A percentile compares a stretch with the other conserved stretches of the same genome.
These are phyloP conservation scores for Yponomeuta cagnagella DNA, from an alignment of 2,888 invertebrate species.

Conservation along the genomic window DNA sequence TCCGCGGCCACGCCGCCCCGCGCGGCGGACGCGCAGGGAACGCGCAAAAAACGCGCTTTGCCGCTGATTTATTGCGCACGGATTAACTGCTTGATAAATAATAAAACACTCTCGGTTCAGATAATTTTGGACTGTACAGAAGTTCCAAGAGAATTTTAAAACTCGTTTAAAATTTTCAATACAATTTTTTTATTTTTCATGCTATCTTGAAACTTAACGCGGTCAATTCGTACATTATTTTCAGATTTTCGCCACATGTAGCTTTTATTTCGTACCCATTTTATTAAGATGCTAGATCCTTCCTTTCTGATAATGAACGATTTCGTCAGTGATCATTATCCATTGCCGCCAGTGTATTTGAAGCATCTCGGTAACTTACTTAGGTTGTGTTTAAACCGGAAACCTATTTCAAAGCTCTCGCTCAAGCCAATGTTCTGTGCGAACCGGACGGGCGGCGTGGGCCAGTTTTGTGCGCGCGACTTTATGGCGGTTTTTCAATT, in stretches of 20 bases:
- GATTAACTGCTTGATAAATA: conserved; percentile 56
- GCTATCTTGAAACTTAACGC: no score
- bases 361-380: no score
- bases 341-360: no score
- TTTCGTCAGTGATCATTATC: no score
- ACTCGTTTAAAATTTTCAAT: no score
- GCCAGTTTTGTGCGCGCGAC: conserved; percentile 27
- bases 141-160: not conserved
- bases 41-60: conserved; percentile 1
- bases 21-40: not conserved
- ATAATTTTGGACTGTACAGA: not conserved
- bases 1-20: conserved; percentile 61
- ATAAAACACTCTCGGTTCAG: conserved; percentile 40
- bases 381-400: no score
- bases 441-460: not conserved
- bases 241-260: no score
- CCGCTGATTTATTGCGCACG: conserved; percentile 63
- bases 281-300: no score
- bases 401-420: not conserved
- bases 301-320: no score
- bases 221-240: no score
- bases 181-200: no score
- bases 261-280: no score
- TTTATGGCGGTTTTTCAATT: conserved; percentile 62
- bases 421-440: not conserved